These are phyloP conservation scores for Phthorimaea operculella DNA, from an alignment of 1,140 invertebrate species.

Conservation along the genomic window DNA sequence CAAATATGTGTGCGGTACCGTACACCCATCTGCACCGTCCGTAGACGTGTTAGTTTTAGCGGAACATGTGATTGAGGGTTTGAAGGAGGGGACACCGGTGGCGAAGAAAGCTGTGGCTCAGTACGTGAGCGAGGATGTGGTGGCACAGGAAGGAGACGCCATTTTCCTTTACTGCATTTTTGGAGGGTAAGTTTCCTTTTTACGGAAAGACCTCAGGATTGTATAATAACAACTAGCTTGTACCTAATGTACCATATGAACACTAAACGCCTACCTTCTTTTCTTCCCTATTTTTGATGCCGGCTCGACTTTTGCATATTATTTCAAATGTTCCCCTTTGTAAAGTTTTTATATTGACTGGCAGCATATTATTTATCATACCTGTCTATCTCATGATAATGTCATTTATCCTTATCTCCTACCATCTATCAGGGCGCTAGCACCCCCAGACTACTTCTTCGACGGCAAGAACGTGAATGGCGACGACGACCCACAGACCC, in stretches of 20 bases:
- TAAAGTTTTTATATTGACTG: too few relatives aligned
- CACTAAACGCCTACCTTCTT: too few relatives aligned
- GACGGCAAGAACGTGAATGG: slow-evolving; percentile 38
- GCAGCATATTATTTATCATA: too few relatives aligned
- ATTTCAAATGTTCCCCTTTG: too few relatives aligned
- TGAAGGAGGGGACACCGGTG: slow-evolving; percentile 17
- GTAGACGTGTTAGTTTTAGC: slow-evolving; percentile 27
- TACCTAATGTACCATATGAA: too few relatives aligned
- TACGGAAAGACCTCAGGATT: too few relatives aligned
- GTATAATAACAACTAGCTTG: too few relatives aligned
- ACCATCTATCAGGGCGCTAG: slow-evolving; percentile 38
- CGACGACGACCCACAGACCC: slow-evolving; percentile 24
- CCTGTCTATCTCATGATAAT: too few relatives aligned
- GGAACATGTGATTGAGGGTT: slow-evolving; percentile 33
- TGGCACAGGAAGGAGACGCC: slow-evolving; percentile 30
- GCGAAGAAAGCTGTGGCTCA: slow-evolving; percentile 29
- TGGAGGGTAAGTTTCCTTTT: slow-evolving; percentile 31
- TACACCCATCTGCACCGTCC: slow-evolving; percentile 24
- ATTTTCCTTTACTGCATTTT: slow-evolving; percentile 49
- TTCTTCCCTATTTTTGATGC: too few relatives aligned
- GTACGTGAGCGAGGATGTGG: slow-evolving; percentile 37
- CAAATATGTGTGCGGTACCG: slow-evolving; percentile 43
- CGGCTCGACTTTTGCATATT: too few relatives aligned
- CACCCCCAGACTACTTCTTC: slow-evolving; percentile 45
- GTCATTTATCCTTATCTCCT: neutral